phyloP scores from a whole-genome alignment of 2,113 vertebrate genomes.

The Speoplatyrhinus poulsoni region DNA sequence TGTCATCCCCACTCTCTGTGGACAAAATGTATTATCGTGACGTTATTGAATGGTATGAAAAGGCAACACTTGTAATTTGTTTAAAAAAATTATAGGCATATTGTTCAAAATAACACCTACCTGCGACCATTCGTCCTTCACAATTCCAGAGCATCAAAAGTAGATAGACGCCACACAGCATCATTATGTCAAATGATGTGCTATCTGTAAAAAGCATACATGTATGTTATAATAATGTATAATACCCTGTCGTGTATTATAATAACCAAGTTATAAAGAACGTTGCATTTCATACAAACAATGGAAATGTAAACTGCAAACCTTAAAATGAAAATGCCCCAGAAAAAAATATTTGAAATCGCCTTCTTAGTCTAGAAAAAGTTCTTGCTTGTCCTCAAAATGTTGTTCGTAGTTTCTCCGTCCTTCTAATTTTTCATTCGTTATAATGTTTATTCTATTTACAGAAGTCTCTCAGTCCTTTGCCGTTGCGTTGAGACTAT shows the following conservation, averaged over 20 bases:
- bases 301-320: conserved; percentile 26
- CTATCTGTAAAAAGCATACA: conserved; percentile 27
- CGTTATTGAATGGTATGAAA: not conserved
- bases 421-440: conserved; percentile 8
- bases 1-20: conserved; percentile 87
- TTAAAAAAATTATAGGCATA: not conserved
- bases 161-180: conserved; percentile 76
- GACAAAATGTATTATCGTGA: conserved; percentile 1
- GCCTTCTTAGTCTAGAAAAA: conserved; percentile 6
- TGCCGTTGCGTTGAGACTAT: conserved; percentile 49
- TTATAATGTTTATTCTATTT: conserved; percentile 15
- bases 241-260: not conserved
- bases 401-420: conserved; percentile 34
- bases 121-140: conserved; percentile 80
- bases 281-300: not conserved
- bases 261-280: not conserved
- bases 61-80: not conserved
- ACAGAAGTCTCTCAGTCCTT: conserved; percentile 13
- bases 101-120: conserved; percentile 75
- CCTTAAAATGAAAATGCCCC: conserved; percentile 36
- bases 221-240: conserved; percentile 29
- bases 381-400: conserved; percentile 26
- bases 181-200: conserved; percentile 71
- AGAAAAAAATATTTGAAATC: not conserved
- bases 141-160: conserved; percentile 75